Evolutionary conservation across 2,888 invertebrate genomes (phyloP), one percentile per base, ranked within the genome.

Genomic region (Eupithecia exiguata): DNA sequence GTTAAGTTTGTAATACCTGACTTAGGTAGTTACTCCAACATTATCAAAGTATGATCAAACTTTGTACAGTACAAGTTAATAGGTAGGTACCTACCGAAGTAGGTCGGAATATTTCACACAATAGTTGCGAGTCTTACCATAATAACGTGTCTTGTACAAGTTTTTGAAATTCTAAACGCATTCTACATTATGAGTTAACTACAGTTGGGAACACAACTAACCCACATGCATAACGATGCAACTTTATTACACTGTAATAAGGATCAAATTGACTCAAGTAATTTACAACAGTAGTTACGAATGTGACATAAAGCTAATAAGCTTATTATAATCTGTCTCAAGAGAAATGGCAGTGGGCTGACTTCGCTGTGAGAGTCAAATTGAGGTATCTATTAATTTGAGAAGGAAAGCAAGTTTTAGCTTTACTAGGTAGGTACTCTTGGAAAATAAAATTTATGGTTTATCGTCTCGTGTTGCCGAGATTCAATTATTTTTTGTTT

Each of bases 91-190:
- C 18, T 46, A 46, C 46, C 18, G 18, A 49, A 49, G 53, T 53
- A 53, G 53, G 58, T 67, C 30, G 30, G 61, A 61, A 16, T 30
- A 61, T 30, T 61, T 30, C 16, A 30, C 40, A 14, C 16, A 16
- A 68, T 53, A 46, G 65, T 68, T 61, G 74, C 61, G 63, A 58
- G 16, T 61, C 70, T 74, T 62, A 46, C 58, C 67, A 67, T 68
- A 70, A 72, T 70, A 69, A 72, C 70, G 63, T 63, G 58, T 68
- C 72, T 70, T 75, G 74, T 58, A 76, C n/a, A 76, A 67, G 75
- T 75, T 75, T 68, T 77, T 71, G 76, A 78, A 75, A 80, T 80
- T 77, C 69, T 69, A 75, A 71, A 69, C 71, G 69, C 71, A 73
- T 74, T n/a, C 63, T 43, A 38, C 38, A 43, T 66, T 66, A 43